These are phyloP conservation scores for Bilobella aurantiaca DNA, from an alignment of 1,140 invertebrate species.

Conservation along the genomic window DNA sequence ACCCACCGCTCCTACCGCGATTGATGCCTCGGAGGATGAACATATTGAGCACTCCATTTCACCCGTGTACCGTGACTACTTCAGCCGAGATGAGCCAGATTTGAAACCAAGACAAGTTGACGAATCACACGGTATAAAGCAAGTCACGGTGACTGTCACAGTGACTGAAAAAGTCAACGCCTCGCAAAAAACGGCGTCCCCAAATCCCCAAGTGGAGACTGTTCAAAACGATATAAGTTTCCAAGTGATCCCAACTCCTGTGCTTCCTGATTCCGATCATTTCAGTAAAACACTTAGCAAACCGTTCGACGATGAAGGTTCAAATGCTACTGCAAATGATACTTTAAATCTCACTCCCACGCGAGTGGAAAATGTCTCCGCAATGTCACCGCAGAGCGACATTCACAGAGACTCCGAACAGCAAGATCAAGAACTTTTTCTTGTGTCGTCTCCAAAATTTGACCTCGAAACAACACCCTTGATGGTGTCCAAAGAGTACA, in stretches of 20 bases:
- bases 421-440: not conserved
- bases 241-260: not conserved
- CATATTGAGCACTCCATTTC: not conserved
- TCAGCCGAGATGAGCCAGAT: not conserved
- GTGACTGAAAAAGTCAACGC: not conserved
- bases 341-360: not conserved
- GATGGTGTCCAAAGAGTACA: not conserved
- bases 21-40: not conserved
- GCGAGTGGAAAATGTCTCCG: not conserved
- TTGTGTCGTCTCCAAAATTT: not conserved
- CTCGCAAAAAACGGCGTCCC: not conserved
- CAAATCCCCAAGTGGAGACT: not conserved
- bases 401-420: not conserved
- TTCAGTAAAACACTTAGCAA: not conserved
- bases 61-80: constrained; percentile 1
- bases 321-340: not conserved
- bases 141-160: constrained; percentile 2
- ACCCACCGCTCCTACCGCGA: too few relatives aligned
- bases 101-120: not conserved
- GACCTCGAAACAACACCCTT: not conserved
- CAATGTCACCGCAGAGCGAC: not conserved
- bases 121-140: not conserved
- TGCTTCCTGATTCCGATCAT: not conserved
- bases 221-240: not conserved
- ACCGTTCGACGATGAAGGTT: not conserved